phyloP scores from a whole-genome alignment of 2,888 invertebrate genomes.

The Clusia tigrina region DNA sequence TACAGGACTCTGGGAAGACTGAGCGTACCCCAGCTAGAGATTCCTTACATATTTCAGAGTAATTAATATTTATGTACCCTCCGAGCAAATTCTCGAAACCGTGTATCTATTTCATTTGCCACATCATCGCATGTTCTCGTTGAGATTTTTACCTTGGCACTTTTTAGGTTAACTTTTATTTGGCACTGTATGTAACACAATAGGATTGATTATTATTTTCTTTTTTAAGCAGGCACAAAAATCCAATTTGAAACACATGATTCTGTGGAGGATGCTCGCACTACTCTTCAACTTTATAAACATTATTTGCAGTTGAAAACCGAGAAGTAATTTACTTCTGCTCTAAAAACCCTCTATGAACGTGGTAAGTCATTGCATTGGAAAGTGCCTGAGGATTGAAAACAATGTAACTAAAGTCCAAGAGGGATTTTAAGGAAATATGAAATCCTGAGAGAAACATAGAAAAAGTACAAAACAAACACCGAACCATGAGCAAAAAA shows the following conservation, averaged over 20 bases:
- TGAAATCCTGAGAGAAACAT: conserved; percentile 18
- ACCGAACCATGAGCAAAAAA: conserved; percentile 42
- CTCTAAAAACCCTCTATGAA: conserved; percentile 78
- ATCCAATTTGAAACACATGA: conserved; percentile 90
- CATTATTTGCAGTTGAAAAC: conserved; percentile 76
- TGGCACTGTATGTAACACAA: too few relatives aligned
- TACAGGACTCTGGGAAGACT: too few relatives aligned
- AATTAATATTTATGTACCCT: conserved; percentile 84
- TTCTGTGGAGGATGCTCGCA: conserved; percentile 86
- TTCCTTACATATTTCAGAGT: too few relatives aligned
- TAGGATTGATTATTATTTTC: conserved; percentile 6
- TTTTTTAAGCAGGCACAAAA: conserved; percentile 70
- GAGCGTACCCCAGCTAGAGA: too few relatives aligned
- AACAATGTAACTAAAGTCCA: too few relatives aligned
- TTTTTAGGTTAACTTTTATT: conserved; percentile 71
- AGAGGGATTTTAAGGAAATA: not conserved
- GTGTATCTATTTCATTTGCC: conserved; percentile 85
- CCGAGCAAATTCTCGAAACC: conserved; percentile 85
- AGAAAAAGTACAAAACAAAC: conserved; percentile 49
- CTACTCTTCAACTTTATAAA: conserved; percentile 81
- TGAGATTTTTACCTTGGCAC: conserved; percentile 88
- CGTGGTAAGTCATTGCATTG: conserved; percentile 78
- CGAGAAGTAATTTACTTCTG: conserved; percentile 70
- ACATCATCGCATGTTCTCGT: conserved; percentile 85
- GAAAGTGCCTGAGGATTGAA: conserved; percentile 71